Percentiles rank a stretch among this genome's conserved stretches.
These are phyloP conservation scores for Pelochelys cantorii DNA, from an alignment of 2,797 vertebrate genomes.

Conservation along the genomic window DNA sequence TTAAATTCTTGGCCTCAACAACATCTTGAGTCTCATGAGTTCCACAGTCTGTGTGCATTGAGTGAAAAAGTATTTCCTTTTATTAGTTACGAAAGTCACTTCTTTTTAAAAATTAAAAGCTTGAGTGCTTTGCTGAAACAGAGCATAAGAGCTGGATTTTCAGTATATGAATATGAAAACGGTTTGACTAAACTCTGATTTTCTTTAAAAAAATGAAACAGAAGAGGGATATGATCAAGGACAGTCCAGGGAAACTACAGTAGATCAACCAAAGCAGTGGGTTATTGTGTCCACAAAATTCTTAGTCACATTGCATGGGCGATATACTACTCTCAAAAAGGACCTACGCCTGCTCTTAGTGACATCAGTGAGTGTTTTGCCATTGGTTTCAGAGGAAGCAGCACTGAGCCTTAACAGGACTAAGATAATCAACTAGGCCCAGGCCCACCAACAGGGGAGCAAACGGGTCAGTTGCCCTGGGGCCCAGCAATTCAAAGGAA, in stretches of 20 bases:
- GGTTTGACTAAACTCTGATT: neutral
- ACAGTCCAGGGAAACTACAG: neutral
- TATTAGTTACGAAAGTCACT: neutral
- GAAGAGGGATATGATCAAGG: neutral
- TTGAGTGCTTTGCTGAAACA: neutral
- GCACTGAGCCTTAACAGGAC: conserved; percentile 13
- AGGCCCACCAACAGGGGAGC: too few relatives aligned
- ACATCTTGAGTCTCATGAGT: neutral
- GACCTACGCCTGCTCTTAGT: conserved; percentile 6
- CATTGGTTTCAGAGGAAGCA: neutral
- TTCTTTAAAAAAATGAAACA: neutral
- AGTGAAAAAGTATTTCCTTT: conserved; percentile 8
- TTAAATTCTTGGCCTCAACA: neutral
- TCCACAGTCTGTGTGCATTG: neutral
- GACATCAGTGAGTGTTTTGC: neutral
- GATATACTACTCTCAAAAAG: neutral
- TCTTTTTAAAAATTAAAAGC: conserved; percentile 17
- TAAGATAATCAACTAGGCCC: conserved; percentile 14
- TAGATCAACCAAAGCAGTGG: conserved; percentile 10
- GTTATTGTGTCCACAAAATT: neutral
- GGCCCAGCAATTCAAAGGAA: too few relatives aligned
- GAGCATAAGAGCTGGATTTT: neutral
- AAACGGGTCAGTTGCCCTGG: too few relatives aligned
- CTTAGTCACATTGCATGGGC: conserved; percentile 25
- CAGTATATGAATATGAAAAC: neutral